Percentiles rank a stretch among this genome's conserved stretches.
These are phyloP conservation scores for Dione juno DNA, from an alignment of 2,888 invertebrate genomes.

Conservation along the genomic window DNA sequence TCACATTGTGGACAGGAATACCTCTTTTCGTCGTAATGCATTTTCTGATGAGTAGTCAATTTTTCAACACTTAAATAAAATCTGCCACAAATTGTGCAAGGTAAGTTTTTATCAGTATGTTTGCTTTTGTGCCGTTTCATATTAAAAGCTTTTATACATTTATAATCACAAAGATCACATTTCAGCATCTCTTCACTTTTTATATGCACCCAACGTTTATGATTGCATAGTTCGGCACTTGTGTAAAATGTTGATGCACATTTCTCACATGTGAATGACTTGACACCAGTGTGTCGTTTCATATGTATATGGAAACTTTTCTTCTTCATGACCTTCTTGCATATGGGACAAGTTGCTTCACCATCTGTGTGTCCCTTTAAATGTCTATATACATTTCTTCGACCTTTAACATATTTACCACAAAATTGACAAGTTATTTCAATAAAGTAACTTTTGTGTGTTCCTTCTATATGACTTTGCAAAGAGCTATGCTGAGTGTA, in stretches of 20 bases:
- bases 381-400: constrained; percentile 60
- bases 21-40: constrained; percentile 63
- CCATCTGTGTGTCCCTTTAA: constrained; percentile 54
- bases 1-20: constrained; percentile 62
- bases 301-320: constrained; percentile 57
- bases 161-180: constrained; percentile 65
- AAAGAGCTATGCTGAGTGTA: constrained; percentile 65
- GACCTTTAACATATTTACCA: constrained; percentile 64
- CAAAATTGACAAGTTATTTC: constrained; percentile 68
- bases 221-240: constrained; percentile 63
- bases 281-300: constrained; percentile 62
- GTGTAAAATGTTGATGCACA: constrained; percentile 68
- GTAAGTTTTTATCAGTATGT: constrained; percentile 58
- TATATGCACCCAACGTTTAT: constrained; percentile 59
- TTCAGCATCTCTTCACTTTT: constrained; percentile 50
- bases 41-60: constrained; percentile 58
- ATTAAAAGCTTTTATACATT: constrained; percentile 47
- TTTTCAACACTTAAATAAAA: constrained; percentile 60
- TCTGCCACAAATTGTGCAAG: constrained; percentile 64
- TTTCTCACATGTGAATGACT: constrained; percentile 64
- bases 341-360: constrained; percentile 56
- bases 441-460: constrained; percentile 56
- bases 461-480: constrained; percentile 59
- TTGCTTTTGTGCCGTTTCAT: constrained; percentile 58
- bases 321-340: constrained; percentile 57